Base-by-base conservation (phyloP, 2,113 vertebrate species). In the Pseudolaguvia tuberculata region DNA sequence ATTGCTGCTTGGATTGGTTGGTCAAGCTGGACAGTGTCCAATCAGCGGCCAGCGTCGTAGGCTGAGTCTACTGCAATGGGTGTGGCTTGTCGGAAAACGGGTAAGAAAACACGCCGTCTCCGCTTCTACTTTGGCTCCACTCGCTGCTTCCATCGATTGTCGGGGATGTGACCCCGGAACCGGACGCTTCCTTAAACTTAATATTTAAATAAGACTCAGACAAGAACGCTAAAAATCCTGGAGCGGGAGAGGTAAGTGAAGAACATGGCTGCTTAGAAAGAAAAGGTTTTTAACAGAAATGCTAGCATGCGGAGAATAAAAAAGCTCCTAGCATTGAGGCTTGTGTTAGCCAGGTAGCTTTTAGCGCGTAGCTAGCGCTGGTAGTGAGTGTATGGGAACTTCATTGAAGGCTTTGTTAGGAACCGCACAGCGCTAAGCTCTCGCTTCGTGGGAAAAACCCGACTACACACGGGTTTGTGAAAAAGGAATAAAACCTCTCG, bases 131-230 rank as follows among this genome's bases (percentile, higher is more conserved):
- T 76, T 17, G 78, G 69, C 45, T 75, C 68, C 77, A 80, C 81
- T 82, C 70, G 23, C 23, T 84, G 87, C 87, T 83, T 69, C 45
- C 67, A 82, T 86, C 84, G 86, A 87, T 88, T 88, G 91, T 89
- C 90, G 90, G 90, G 91, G 90, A 92, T 92, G 91, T 91, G 91
- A 92, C 90, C 90, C 90, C 90, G 90, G 90, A 92, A 92, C 89
- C 89, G 89, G 88, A 91, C 88, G 85, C 86, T 85, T 88, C 87
- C 83, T 83, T 82, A 88, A 89, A 90, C 88, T 90, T 87, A 81
- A 83, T 87, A 88, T 90, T 91, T 88, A 89, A 87, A 89, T 85
- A 88, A 75, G 86, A 83, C 85, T 0, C 12, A 29, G 20, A 85
- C 82, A 86, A 84, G 85, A 84, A 82, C 83, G 85, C 80, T 89